phyloP scores from a whole-genome alignment of 2,113 vertebrate genomes.

The Verasper variegatus region DNA sequence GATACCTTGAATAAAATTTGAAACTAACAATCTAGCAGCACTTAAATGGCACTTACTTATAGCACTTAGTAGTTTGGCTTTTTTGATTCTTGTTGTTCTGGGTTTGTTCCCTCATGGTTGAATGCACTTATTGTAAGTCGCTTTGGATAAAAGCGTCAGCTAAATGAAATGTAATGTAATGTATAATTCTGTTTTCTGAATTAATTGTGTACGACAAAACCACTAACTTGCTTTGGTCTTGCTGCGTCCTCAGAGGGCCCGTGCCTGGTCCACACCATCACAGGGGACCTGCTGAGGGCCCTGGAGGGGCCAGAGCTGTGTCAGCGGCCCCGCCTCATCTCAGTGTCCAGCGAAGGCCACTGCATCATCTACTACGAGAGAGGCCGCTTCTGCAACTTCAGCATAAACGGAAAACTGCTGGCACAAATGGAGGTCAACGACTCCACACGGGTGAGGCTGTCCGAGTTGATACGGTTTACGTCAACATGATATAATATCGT shows the following conservation, averaged over 20 bases:
- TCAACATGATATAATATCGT: neutral
- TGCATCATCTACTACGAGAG: constrained; percentile 99
- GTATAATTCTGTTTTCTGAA: no score
- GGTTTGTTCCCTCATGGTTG: no score
- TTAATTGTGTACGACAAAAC: no score
- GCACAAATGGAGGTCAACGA: constrained; percentile 98
- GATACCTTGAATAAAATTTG: no score
- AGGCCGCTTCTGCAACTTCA: constrained; percentile 98
- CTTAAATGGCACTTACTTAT: no score
- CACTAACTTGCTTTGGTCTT: constrained; percentile 35
- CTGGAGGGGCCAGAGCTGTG: constrained; percentile 97
- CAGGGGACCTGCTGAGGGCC: constrained; percentile 95
- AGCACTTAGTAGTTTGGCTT: no score
- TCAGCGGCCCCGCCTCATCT: constrained; percentile 93
- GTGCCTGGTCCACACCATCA: constrained; percentile 98
- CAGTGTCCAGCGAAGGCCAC: constrained; percentile 98
- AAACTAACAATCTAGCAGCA: no score
- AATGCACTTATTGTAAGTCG: no score
- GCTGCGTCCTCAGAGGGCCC: constrained; percentile 88
- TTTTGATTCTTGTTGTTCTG: no score
- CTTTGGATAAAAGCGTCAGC: no score
- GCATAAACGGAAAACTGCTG: constrained; percentile 97
- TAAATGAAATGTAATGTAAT: no score
- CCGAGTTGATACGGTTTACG: neutral
- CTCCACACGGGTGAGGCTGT: constrained; percentile 87